Evolutionary conservation across 2,888 invertebrate genomes (phyloP).

Genomic region (Drosophila longiperda): DNA sequence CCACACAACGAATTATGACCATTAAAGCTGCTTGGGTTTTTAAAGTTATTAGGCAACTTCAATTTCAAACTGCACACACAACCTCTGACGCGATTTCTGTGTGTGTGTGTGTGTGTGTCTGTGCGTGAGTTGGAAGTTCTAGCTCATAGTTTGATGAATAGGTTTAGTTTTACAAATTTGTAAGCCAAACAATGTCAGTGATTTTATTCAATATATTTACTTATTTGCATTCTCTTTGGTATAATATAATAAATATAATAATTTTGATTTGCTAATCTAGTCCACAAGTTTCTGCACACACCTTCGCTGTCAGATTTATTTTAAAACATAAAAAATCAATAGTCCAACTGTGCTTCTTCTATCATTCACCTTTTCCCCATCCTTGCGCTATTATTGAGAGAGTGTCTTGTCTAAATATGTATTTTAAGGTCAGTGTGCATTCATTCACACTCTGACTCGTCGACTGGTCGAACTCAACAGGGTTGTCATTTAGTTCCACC

Average conservation of each 20-base stretch:
- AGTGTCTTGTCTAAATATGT: constrained; percentile 37
- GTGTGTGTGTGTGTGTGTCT: neutral
- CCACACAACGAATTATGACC: constrained; percentile 70
- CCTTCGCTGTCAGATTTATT: constrained; percentile 2
- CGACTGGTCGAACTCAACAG: neutral
- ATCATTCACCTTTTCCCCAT: constrained; percentile 1
- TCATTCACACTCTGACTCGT: constrained; percentile 2
- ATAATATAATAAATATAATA: too few species aligned
- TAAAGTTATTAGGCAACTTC: constrained; percentile 75
- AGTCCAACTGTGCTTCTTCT: constrained; percentile 1
- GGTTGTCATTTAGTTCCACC: constrained; percentile 1
- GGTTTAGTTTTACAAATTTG: neutral
- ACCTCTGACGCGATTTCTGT: too few species aligned
- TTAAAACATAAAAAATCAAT: constrained; percentile 29
- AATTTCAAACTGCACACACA: constrained; percentile 52
- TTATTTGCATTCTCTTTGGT: neutral
- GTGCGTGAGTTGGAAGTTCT: neutral
- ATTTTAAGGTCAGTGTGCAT: constrained; percentile 69
- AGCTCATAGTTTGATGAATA: constrained; percentile 3
- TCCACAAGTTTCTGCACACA: neutral
- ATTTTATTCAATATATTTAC: neutral
- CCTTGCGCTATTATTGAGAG: constrained; percentile 1
- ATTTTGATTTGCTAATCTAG: neutral
- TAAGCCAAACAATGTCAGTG: neutral
- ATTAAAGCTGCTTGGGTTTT: constrained; percentile 76